Base-by-base conservation (phyloP, 2,113 vertebrate species). In the Macrotus californicus region DNA sequence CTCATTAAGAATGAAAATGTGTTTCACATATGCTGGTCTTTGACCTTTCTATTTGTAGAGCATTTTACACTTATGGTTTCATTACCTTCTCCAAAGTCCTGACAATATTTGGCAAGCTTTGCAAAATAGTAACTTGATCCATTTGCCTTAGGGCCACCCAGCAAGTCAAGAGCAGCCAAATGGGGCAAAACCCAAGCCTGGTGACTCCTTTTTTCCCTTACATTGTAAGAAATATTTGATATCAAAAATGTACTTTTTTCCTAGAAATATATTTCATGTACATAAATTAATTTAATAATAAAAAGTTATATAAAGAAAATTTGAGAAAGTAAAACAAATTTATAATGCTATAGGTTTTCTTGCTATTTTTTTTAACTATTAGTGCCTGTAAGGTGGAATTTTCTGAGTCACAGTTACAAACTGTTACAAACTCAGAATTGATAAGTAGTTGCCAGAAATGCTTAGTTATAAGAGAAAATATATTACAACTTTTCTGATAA, bases 1-100 rank as follows among this genome's bases (percentile, higher is more conserved):
- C 70, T 96, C 75, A 90, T 67, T 92, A 87, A 92, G 50, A 85
- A 90, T 61, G n/a, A 83, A 89, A 96, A 93, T 89, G 72, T 85
- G 61, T 73, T 85, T 69, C 75, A 83, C 34, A 94, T 73, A 50
- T 93, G 75, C 31, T 89, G 39, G 9, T 76, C 67, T 94, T 88
- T 86, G 59, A 84, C 39, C 43, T 79, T 93, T 79, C 61, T 75
- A 48, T 91, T 92, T 85, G 43, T 79, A 77, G 70, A 90, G 26
- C 21, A 66, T 88, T 95, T 96, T 50, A 59, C 56, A 86, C 46
- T 73, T 76, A 87, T 36, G 9, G 1, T 94, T 97, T 94, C 39
- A 81, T 93, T 95, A 84, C 9, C 13, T 29, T 54, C 50, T 80
- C 75, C 8, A 77, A 96, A 91, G 15, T 3, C 70, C 8, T 89